Base-by-base conservation (phyloP, 2,113 vertebrate genomes). In the Alethe diademata region DNA sequence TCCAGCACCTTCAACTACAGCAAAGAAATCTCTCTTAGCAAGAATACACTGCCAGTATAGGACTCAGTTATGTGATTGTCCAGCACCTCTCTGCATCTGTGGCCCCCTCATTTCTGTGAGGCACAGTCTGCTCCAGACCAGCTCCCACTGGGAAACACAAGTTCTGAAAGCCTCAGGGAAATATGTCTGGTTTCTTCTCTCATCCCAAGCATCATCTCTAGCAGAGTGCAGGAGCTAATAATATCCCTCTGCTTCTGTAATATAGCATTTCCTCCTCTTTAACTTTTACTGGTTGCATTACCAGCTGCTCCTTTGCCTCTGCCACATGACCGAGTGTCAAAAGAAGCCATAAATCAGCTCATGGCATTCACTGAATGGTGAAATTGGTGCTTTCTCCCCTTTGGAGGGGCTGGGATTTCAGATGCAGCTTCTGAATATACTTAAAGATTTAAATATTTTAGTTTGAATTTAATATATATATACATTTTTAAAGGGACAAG, bases 271-370 rank as follows among this genome's bases (percentile, higher is more conserved):
- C 90, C 67, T 94, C 31, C 54, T 62, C 86, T 93, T 83, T 80
- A 86, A 81, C 65, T 83, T 95, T 43, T 83, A 93, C 48, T 74
- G 38, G 65, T 67, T 17, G 4, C 80, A 65, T 90, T 95, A 64
- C 80, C 91, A 95, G 86, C 87, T 96, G 94, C 71, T 94, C 33
- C 51, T 86, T 86, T 56, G 73, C 94, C 48, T 73, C 78, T 86
- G 33, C 57, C 8, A 9, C 57, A 45, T 40, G 42, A 57, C 74
- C 0, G 1, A 78, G 36, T n/a, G 73, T 64, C 70, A 81, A 85
- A 92, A 91, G 48, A 64, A 81, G 33, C 13, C 31, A 66, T 86
- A 88, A 94, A 91, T 92, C 75, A 93, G 16, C 5, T 88, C 66
- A 22, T 38, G 69, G 38, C 50, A 70, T 71, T 81, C 53, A 58